phyloP scores from a whole-genome alignment of 2,888 invertebrate genomes.

The Tachina lurida region DNA sequence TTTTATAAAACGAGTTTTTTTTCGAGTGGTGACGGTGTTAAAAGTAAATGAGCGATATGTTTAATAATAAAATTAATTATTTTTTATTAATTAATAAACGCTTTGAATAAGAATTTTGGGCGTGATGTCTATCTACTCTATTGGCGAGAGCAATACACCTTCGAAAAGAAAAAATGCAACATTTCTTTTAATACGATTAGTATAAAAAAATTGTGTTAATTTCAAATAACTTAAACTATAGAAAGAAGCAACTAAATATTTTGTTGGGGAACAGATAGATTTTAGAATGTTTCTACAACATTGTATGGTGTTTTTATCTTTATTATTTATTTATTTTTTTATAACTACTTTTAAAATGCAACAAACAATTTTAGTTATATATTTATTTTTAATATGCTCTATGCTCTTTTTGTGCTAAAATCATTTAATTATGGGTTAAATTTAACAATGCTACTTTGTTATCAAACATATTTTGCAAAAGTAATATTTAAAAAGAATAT shows the following conservation, averaged over 20 bases:
- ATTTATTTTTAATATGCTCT: constrained; percentile 31
- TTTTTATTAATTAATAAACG: too few relatives aligned
- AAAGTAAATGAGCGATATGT: too few relatives aligned
- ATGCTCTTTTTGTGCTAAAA: constrained; percentile 63
- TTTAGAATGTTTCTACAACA: not conserved
- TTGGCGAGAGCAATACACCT: not conserved
- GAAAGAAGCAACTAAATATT: not conserved
- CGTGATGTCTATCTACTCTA: too few relatives aligned
- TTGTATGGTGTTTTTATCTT: constrained; percentile 2
- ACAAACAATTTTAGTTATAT: constrained; percentile 52
- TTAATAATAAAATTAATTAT: too few relatives aligned
- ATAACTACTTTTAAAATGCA: constrained; percentile 65
- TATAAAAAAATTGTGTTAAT: too few relatives aligned
- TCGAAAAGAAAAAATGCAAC: not conserved
- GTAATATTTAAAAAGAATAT: constrained; percentile 12
- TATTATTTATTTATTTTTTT: constrained; percentile 6
- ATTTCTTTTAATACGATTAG: not conserved
- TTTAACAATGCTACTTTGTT: constrained; percentile 68
- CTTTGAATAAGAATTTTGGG: too few relatives aligned
- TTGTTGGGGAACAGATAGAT: not conserved
- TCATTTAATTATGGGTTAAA: constrained; percentile 49
- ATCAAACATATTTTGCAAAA: constrained; percentile 51
- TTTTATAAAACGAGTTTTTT: too few relatives aligned
- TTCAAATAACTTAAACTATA: too few relatives aligned
- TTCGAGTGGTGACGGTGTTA: too few relatives aligned